A percentile compares a stretch with the other conserved stretches of the same genome.
Conservation (phyloP, 1,140 invertebrate species). For the Octopus sinensis region DNA sequence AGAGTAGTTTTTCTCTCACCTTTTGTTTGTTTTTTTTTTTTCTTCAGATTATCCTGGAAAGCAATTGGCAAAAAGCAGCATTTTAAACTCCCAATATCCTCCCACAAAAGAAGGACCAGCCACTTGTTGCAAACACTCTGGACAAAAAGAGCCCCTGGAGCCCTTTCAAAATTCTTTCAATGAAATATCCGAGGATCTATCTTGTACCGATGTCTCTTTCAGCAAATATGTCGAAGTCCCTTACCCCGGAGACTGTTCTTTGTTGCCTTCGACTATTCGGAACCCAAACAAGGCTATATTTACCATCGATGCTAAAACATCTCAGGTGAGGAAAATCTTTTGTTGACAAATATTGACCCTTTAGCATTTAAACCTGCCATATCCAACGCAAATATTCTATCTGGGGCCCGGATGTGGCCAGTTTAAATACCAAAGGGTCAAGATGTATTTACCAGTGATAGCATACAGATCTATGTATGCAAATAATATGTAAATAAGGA, state of each 20-base stretch:
- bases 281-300: slow-evolving; percentile 57
- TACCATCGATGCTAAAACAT: slow-evolving; percentile 54
- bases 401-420: neutral
- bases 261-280: slow-evolving; percentile 39
- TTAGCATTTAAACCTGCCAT: neutral
- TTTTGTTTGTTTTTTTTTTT: too few relatives aligned
- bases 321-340: slow-evolving; percentile 40
- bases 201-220: too few relatives aligned
- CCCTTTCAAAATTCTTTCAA: too few relatives aligned
- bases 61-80: too few relatives aligned
- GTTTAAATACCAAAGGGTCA: neutral
- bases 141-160: too few relatives aligned
- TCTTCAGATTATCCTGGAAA: too few relatives aligned
- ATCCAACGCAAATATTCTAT: neutral
- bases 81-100: too few relatives aligned
- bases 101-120: too few relatives aligned
- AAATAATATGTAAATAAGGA: neutral
- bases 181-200: too few relatives aligned
- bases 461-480: neutral
- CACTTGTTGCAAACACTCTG: too few relatives aligned
- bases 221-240: slow-evolving; percentile 43
- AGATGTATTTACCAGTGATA: neutral
- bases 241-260: slow-evolving; percentile 15
- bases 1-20: too few relatives aligned
- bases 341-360: neutral